Percentiles rank a stretch among this genome's conserved stretches.
These are phyloP conservation scores for Cheumatopsyche charites DNA, from an alignment of 1,140 invertebrate species.

Conservation along the genomic window DNA sequence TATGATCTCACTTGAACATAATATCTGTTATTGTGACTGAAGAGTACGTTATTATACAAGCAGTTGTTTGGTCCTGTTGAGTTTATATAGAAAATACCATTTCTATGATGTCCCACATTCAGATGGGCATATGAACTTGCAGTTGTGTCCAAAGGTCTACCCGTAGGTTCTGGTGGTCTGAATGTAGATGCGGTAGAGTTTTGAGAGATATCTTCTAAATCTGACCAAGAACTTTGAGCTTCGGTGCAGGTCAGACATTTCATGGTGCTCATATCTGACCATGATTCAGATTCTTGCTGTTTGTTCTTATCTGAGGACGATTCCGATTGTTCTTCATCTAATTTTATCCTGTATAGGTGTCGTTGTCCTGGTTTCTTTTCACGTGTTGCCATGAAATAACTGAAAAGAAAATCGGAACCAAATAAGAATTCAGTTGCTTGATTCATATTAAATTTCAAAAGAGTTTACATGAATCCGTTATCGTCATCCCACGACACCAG, in stretches of 20 bases:
- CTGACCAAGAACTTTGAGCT: not conserved
- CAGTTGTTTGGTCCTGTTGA: constrained; percentile 64
- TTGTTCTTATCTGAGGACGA: not conserved
- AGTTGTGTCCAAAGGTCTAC: constrained; percentile 24
- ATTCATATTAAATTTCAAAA: not conserved
- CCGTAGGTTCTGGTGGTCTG: not conserved
- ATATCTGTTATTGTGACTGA: constrained; percentile 67
- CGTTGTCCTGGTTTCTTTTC: constrained; percentile 70
- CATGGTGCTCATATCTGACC: constrained; percentile 51
- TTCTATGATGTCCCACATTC: constrained; percentile 41
- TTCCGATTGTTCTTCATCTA: constrained; percentile 45
- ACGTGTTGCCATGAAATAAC: constrained; percentile 73
- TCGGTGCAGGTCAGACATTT: constrained; percentile 55
- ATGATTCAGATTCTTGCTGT: constrained; percentile 43
- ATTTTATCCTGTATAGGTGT: constrained; percentile 72
- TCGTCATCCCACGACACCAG: constrained; percentile 71
- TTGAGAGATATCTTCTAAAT: not conserved
- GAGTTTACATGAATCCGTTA: constrained; percentile 65
- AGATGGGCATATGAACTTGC: constrained; percentile 42
- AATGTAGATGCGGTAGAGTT: not conserved
- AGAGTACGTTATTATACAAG: constrained; percentile 68
- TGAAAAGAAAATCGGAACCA: no score
- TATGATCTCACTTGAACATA: constrained; percentile 59
- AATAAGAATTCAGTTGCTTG: no score
- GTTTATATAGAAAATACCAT: constrained; percentile 50